A percentile compares a stretch with the other conserved stretches of the same genome.
phyloP scores from a whole-genome alignment of 2,113 vertebrate genomes.

The Myotis lucifugus region DNA sequence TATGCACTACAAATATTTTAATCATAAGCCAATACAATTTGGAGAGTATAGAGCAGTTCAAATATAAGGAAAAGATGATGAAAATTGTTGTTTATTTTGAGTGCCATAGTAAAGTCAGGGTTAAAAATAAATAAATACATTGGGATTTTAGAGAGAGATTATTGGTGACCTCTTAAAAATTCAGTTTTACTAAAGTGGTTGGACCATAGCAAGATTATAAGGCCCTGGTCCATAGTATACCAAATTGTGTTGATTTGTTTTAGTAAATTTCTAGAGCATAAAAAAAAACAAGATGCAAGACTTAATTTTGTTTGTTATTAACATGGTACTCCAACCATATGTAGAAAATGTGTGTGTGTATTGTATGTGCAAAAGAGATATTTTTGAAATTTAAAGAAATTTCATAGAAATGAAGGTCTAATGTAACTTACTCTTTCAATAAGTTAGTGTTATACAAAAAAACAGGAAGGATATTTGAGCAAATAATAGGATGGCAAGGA shows the following conservation, averaged over 20 bases:
- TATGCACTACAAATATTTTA: not conserved
- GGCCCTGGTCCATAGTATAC: not conserved
- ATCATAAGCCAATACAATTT: not conserved
- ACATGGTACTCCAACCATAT: not conserved
- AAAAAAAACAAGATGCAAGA: not conserved
- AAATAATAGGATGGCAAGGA: not conserved
- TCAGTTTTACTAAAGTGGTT: not conserved
- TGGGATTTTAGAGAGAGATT: not conserved
- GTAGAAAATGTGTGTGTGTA: not conserved
- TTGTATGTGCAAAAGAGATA: not conserved
- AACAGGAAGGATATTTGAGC: not conserved
- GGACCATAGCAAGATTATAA: not conserved
- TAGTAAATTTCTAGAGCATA: not conserved
- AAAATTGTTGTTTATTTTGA: not conserved
- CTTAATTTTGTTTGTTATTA: not conserved
- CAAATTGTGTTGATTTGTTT: not conserved
- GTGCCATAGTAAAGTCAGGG: not conserved
- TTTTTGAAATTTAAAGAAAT: not conserved
- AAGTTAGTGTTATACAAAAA: not conserved
- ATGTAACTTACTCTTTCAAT: not conserved
- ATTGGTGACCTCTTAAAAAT: not conserved
- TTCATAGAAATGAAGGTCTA: not conserved
- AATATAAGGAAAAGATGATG: not conserved
- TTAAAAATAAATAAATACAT: not conserved
- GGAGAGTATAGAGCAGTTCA: not conserved